Evolutionary conservation across 2,888 invertebrate genomes (phyloP).

Genomic region (Sphaerophoria taeniata): DNA sequence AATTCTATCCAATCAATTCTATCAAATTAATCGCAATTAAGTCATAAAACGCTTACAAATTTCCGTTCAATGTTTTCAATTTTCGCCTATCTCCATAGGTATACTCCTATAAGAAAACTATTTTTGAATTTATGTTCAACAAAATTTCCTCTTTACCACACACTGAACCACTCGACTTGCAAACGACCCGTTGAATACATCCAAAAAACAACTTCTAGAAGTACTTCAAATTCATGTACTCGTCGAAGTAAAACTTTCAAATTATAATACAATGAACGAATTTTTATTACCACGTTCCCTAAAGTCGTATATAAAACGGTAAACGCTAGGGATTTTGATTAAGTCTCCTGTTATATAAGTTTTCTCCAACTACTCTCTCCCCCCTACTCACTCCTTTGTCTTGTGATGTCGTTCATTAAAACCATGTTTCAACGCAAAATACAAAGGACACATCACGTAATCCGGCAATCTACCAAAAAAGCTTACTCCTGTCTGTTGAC

Average conservation of each 20-base stretch:
- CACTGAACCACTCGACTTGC: no score
- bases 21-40: slow-evolving; percentile 46
- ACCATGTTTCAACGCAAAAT: slow-evolving; percentile 28
- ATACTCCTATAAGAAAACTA: slow-evolving; percentile 8
- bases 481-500: slow-evolving; percentile 50
- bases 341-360: slow-evolving; percentile 17
- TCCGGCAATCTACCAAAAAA: slow-evolving; percentile 40
- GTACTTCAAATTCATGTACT: neutral
- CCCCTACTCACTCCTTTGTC: neutral
- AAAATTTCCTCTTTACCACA: slow-evolving; percentile 36
- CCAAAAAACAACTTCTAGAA: neutral
- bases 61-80: slow-evolving; percentile 26
- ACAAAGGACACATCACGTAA: slow-evolving; percentile 50
- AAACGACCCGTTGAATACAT: neutral
- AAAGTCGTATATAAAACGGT: neutral
- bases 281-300: slow-evolving; percentile 43
- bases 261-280: slow-evolving; percentile 46
- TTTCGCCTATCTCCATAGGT: neutral
- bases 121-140: slow-evolving; percentile 50
- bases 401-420: slow-evolving; percentile 20
- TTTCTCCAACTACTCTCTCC: neutral
- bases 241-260: slow-evolving; percentile 43
- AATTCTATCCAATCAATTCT: neutral
- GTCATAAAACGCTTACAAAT: slow-evolving; percentile 61
- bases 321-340: slow-evolving; percentile 29